Evolutionary conservation across 2,888 invertebrate genomes (phyloP), one percentile per base, ranked within the genome.

Genomic region (Hartigia nigra): DNA sequence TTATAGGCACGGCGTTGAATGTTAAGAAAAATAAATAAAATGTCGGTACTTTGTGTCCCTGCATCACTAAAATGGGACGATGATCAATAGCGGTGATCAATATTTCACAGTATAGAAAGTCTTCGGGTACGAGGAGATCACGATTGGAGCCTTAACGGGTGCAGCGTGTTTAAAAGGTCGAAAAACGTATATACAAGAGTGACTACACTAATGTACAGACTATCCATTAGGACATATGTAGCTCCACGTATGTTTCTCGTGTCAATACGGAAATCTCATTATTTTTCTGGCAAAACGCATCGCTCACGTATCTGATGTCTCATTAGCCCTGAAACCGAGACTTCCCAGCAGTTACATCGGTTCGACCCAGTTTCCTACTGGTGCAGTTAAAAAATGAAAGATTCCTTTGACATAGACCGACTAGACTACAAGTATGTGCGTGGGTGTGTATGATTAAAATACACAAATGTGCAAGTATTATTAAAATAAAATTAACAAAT

Each of bases 1-100:
- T 89, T 88, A 88, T 87, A 81, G 82, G 79, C 75, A 74, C n/a
- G 70, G 69, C 31, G 35, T 78, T 72, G 12, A 76, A 35, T 55
- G 55, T 55, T 55, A 55, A 55, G 9, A 55, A 5, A 23, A 2
- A 35, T 35, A 35, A n/a, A n/a, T n/a, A n/a, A n/a, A n/a, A 23
- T 23, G 14, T 23, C 23, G 23, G 9, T 23, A 23, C 23, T 23
- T 2, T 23, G 39, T 55, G 39, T 55, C 23, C 5, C 55, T 5
- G 55, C 23, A 23, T 23, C 55, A 2, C 55, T 23, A 23, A 55
- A 55, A 55, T 9, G 55, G 55, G 55, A 55, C 23, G 55, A 55
- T 55, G 55, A 55, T 55, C 55, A 55, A 55, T 23, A 55, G 55
- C 55, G 55, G 23, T 55, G 55, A 55, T 55, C 55, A 55, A 55